Percentiles rank a stretch among this genome's conserved stretches.
phyloP scores from a whole-genome alignment of 2,888 invertebrate species.

The Hypercompe scribonia region DNA sequence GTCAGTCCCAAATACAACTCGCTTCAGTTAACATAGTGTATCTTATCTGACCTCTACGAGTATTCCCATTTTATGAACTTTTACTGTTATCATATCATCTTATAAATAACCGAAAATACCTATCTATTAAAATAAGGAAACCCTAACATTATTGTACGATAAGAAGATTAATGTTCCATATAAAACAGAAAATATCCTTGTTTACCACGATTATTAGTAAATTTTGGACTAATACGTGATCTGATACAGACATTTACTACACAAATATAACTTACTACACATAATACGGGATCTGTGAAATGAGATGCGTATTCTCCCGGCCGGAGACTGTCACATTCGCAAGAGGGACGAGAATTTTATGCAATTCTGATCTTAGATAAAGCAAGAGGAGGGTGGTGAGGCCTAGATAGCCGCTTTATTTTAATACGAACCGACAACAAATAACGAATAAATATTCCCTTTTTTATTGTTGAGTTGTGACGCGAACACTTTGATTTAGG shows the following conservation, averaged over 20 bases:
- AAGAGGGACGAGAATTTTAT: constrained; percentile 83
- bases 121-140: neutral
- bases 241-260: constrained; percentile 47
- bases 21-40: neutral
- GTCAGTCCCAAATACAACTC: neutral
- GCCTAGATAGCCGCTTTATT: constrained; percentile 83
- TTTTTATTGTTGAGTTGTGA: constrained; percentile 82
- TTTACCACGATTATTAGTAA: constrained; percentile 24
- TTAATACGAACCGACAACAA: constrained; percentile 86
- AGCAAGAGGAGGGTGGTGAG: constrained; percentile 76
- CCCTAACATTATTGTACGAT: neutral
- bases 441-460: constrained; percentile 85
- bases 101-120: neutral
- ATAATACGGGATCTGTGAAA: constrained; percentile 63
- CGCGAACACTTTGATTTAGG: constrained; percentile 83
- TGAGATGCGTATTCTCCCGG: constrained; percentile 76
- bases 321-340: constrained; percentile 73
- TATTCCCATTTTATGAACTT: neutral
- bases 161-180: neutral
- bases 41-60: neutral
- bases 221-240: constrained; percentile 38
- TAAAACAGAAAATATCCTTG: constrained; percentile 23
- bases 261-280: constrained; percentile 53
- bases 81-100: neutral
- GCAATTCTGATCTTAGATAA: constrained; percentile 85